Conservation (phyloP, 2,888 invertebrate genomes). For the Andrena dorsata region DNA sequence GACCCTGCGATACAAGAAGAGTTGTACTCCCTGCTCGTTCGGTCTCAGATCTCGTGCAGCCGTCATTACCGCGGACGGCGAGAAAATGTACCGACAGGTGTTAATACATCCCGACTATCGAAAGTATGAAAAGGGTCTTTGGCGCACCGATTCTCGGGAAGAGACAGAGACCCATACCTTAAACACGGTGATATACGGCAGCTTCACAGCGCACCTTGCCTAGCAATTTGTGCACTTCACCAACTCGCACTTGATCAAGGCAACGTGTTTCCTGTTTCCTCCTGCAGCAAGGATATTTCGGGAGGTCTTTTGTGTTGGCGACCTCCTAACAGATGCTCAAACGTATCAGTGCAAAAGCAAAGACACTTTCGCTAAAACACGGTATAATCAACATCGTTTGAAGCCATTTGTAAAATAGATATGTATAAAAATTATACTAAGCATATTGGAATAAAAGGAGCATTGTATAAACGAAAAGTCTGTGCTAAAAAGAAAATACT, state of each 20-base stretch:
- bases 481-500: no score
- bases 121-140: not conserved
- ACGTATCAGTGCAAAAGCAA: not conserved
- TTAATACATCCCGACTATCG: not conserved
- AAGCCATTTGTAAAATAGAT: no score
- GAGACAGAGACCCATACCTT: not conserved
- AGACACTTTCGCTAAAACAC: no score
- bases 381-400: no score
- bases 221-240: slow-evolving; percentile 38
- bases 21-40: not conserved
- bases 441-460: no score
- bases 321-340: slow-evolving; percentile 25
- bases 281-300: not conserved
- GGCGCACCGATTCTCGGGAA: not conserved
- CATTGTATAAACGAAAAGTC: no score
- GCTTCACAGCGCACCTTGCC: slow-evolving; percentile 48
- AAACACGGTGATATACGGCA: slow-evolving; percentile 34
- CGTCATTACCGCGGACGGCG: slow-evolving; percentile 7
- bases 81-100: slow-evolving; percentile 35
- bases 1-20: slow-evolving; percentile 28
- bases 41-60: slow-evolving; percentile 10
- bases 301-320: slow-evolving; percentile 34
- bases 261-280: slow-evolving; percentile 8
- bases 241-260: slow-evolving; percentile 48
- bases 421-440: no score